These are phyloP conservation scores for Macaria liturata DNA, from an alignment of 2,888 invertebrate species.

Conservation along the genomic window DNA sequence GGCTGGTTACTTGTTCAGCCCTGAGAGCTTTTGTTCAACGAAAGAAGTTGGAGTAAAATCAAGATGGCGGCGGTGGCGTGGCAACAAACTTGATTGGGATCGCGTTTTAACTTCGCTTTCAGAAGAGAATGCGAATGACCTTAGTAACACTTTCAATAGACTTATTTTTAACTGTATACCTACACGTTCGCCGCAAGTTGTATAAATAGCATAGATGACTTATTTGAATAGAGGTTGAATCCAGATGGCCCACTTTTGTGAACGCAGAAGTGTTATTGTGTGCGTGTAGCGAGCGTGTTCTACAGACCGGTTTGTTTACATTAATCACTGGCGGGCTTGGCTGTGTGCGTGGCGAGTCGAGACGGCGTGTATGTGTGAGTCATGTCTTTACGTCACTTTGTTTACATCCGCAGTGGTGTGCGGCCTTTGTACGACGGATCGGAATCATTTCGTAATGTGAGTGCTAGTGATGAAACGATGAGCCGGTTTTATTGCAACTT, in stretches of 20 bases:
- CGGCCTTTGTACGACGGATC: conserved; percentile 33
- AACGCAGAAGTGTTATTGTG: conserved; percentile 30
- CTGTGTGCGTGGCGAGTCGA: conserved; percentile 52
- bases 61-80: conserved; percentile 18
- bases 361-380: conserved; percentile 62
- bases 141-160: conserved; percentile 20
- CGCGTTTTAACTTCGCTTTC: conserved; percentile 7
- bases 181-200: conserved; percentile 25
- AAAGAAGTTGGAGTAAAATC: conserved; percentile 13
- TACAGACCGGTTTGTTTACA: conserved; percentile 78
- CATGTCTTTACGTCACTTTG: conserved; percentile 76
- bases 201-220: conserved; percentile 38
- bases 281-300: conserved; percentile 42
- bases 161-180: conserved; percentile 29
- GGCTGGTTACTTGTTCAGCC: neutral
- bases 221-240: conserved; percentile 47
- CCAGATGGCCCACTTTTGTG: conserved; percentile 73
- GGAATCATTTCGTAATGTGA: conserved; percentile 43
- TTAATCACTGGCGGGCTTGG: conserved; percentile 55
- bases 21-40: conserved; percentile 11
- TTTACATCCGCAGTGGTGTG: conserved; percentile 66
- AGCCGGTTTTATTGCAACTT: neutral
- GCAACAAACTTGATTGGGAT: conserved; percentile 9
- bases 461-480: conserved; percentile 29
- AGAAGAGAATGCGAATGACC: conserved; percentile 26